Evolutionary conservation across 2,113 vertebrate species (phyloP).

Genomic region (Psilopogon haemacephalus): DNA sequence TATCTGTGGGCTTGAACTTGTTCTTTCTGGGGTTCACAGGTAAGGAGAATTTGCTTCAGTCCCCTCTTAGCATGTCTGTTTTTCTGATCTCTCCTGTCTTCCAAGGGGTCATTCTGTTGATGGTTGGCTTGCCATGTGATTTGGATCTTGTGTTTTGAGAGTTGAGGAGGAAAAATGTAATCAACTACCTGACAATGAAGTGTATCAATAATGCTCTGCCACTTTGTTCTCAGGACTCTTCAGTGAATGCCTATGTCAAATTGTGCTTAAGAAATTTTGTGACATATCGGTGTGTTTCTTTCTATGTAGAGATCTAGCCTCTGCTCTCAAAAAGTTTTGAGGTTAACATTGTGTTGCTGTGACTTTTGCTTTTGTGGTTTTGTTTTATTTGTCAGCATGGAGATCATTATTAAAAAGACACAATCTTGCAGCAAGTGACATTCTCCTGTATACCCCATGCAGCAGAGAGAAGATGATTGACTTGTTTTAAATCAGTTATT

Average conservation of each 20-base stretch:
- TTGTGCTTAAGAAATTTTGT: not conserved
- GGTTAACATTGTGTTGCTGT: not conserved
- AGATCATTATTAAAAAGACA: not conserved
- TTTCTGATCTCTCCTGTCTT: not conserved
- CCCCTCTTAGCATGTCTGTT: not conserved
- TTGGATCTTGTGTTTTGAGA: not conserved
- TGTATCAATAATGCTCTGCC: not conserved
- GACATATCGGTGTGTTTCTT: not conserved
- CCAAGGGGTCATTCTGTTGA: not conserved
- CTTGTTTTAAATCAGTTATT: not conserved
- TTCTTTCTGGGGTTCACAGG: not conserved
- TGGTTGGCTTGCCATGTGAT: not conserved
- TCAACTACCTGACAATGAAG: not conserved
- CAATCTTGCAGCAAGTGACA: not conserved
- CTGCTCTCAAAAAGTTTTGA: not conserved
- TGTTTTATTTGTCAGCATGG: not conserved
- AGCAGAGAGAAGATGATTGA: not conserved
- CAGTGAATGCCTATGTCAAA: not conserved
- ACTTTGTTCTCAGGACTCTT: accelerated
- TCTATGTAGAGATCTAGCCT: not conserved
- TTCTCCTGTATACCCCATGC: not conserved
- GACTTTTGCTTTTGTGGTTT: not conserved
- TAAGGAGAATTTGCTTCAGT: not conserved
- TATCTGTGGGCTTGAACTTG: not conserved
- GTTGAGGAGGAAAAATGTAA: not conserved